Evolutionary conservation across 2,113 vertebrate genomes (phyloP).

Genomic region (Probosciger aterrimus): DNA sequence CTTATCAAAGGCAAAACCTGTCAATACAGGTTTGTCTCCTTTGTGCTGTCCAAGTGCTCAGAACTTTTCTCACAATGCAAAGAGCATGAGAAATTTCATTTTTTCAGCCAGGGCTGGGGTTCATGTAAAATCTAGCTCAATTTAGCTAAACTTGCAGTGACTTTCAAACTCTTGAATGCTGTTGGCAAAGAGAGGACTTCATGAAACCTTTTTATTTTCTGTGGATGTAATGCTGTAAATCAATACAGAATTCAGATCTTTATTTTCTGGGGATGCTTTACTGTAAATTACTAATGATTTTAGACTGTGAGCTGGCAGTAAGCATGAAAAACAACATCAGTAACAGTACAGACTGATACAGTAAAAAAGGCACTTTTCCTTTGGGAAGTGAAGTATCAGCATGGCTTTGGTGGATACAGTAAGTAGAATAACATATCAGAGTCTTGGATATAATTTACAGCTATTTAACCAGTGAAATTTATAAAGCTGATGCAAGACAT

Average conservation of each 20-base stretch:
- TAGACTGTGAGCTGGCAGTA: not conserved
- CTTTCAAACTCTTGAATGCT: not conserved
- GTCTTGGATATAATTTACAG: not conserved
- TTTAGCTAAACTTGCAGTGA: not conserved
- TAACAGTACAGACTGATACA: not conserved
- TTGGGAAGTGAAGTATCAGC: not conserved
- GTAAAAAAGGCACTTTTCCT: not conserved
- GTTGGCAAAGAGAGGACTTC: not conserved
- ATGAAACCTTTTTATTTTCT: not conserved
- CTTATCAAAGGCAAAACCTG: not conserved
- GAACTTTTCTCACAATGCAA: not conserved
- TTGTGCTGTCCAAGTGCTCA: not conserved
- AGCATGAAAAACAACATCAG: not conserved
- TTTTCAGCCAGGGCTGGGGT: not conserved
- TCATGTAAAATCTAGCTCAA: not conserved
- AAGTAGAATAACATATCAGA: not conserved
- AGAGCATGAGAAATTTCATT: not conserved
- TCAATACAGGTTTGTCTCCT: not conserved
- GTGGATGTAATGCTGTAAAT: not conserved
- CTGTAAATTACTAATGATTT: not conserved
- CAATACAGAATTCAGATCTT: not conserved
- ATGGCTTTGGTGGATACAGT: not conserved
- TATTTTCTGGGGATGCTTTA: not conserved
- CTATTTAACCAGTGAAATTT: not conserved
- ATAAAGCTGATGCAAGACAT: not conserved